Base-by-base conservation (phyloP, 2,888 invertebrate species). In the Encarsia formosa region DNA sequence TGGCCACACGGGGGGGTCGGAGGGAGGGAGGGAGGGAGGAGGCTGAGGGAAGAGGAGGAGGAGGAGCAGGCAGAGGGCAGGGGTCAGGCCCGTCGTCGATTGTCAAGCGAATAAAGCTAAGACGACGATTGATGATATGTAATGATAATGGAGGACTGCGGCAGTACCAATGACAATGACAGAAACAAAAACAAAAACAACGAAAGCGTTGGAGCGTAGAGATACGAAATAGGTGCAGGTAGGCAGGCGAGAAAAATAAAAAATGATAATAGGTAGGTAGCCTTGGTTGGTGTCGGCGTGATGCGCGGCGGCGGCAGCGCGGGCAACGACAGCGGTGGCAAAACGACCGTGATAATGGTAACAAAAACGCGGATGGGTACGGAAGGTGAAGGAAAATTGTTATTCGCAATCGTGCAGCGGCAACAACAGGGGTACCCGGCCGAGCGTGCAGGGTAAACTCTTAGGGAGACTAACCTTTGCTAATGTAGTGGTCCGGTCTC, bases 401-500 rank as follows among this genome's bases (percentile, higher is more conserved):
- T n/a, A n/a, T n/a, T n/a, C n/a, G n/a, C n/a, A n/a, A n/a, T n/a
- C n/a, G n/a, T n/a, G n/a, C n/a, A n/a, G n/a, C n/a, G n/a, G n/a
- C n/a, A n/a, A n/a, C n/a, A n/a, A n/a, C n/a, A n/a, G n/a, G n/a
- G n/a, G n/a, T n/a, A 18, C 34, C 9, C 3, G 16, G 45, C 23
- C 34, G 38, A 18, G 22, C 13, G 3, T 24, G 37, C 42, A 26
- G 42, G 29, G 15, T n/a, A 23, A 15, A 2, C 6, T 23, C 24
- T 15, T n/a, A 13, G 13, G 18, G 11, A 16, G 64, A 71, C 73
- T 67, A 67, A 73, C 73, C 73, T 73, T 73, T 73, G 73, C 73
- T 73, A 68, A 62, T 72, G 69, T 73, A 69, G 66, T 70, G 69
- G 64, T 73, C 71, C 73, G 61, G 66, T 65, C 65, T 71, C 65